These are phyloP conservation scores for Tragelaphus eurycerus DNA, from an alignment of 2,797 vertebrate genomes.

Conservation along the genomic window DNA sequence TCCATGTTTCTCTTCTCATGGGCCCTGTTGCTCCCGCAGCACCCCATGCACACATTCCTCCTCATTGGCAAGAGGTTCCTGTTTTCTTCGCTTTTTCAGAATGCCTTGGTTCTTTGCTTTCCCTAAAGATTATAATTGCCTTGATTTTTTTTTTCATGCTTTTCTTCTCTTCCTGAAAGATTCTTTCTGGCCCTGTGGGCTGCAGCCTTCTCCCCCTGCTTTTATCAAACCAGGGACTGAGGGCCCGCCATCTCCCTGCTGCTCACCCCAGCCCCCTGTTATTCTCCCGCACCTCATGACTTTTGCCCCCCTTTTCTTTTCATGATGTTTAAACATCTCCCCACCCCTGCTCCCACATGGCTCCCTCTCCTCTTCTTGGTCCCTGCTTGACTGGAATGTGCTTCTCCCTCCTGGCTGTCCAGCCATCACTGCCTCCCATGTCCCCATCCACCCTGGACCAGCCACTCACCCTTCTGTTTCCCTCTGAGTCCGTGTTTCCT, in stretches of 20 bases:
- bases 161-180: neutral
- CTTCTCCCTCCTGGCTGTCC: neutral
- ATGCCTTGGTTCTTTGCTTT: neutral
- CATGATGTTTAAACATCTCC: rapidly evolving
- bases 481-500: neutral
- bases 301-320: neutral
- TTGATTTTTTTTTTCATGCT: neutral
- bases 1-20: rapidly evolving
- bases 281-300: rapidly evolving
- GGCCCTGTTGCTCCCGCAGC: neutral
- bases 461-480: rapidly evolving
- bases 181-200: neutral
- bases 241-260: neutral
- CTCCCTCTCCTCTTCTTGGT: neutral
- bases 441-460: rapidly evolving
- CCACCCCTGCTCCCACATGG: rapidly evolving
- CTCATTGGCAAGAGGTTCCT: neutral
- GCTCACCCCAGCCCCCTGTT: neutral
- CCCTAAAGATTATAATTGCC: rapidly evolving
- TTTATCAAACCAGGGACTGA: neutral
- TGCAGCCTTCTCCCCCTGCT: neutral
- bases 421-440: neutral
- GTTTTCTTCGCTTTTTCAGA: neutral
- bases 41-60: rapidly evolving
- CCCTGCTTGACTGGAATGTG: rapidly evolving